Evolutionary conservation across 2,888 invertebrate genomes (phyloP), one percentile per base, ranked within the genome.

Genomic region (Lepidochrysops patricia): DNA sequence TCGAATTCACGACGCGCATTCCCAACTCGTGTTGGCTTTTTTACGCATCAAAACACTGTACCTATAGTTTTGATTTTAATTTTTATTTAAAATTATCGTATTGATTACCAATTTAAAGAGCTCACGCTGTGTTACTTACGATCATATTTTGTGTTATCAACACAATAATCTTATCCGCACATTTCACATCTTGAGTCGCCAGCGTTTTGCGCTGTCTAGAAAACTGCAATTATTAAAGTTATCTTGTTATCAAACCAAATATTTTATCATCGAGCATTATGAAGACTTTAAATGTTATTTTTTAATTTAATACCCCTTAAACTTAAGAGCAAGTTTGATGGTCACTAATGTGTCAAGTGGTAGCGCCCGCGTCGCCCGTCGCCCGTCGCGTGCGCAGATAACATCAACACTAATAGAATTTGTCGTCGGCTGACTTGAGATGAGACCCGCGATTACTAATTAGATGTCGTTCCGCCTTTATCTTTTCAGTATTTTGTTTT

Each of bases 401-500:
- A 69, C 72, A 76, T 79, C 78, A 70, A 74, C 71, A 74, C 72
- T 80, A 80, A 82, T 81, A 84, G 79, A 76, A 78, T 80, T 78
- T 79, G 80, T 82, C 75, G 72, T 74, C 70, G 75, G 69, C 74
- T n/a, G n/a, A n/a, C 68, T 66, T 72, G 73, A 83, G 88, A 88
- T 87, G 77, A 80, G 73, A 76, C 75, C 73, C 70, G 75, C 79
- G 88, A 89, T 89, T 83, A 84, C 80, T 86, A 88, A 88, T 88
- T 88, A 86, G 82, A 80, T 77, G 79, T 79, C 86, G 86, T 87
- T 85, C 79, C 76, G 68, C 76, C 76, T 84, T 86, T 80, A 84
- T 82, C 82, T 80, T 73, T 72, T 76, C 29, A 29, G 19, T 43
- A 43, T 43, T 7, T 34, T 34, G 34, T 43, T 43, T 43, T 43